Evolutionary conservation across 2,797 vertebrate genomes (phyloP).

Genomic region (Lagorchestes hirsutus): DNA sequence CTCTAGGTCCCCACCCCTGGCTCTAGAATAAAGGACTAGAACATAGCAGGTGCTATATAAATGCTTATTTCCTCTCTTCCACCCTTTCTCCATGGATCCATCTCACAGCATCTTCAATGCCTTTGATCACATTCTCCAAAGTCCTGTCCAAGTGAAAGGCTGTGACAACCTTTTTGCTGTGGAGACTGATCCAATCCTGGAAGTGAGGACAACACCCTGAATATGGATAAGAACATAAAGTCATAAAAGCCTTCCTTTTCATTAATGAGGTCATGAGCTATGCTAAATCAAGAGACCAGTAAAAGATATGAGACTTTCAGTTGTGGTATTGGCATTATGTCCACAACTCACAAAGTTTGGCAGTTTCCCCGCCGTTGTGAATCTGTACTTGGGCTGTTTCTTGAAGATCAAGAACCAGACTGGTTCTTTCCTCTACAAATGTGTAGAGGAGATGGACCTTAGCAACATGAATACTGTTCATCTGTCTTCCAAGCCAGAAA

Average conservation of each 20-base stretch:
- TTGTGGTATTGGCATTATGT: background rate
- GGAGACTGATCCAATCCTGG: constrained; percentile 94
- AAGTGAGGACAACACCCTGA: constrained; percentile 95
- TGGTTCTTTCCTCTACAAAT: constrained; percentile 84
- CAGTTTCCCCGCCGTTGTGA: background rate
- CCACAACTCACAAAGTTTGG: background rate
- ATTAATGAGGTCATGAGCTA: constrained; percentile 95
- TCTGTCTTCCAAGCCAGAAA: constrained; percentile 92
- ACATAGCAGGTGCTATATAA: too few species aligned
- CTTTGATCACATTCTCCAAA: constrained; percentile 95
- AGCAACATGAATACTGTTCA: constrained; percentile 95
- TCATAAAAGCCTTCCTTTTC: constrained; percentile 93
- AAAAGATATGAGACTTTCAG: background rate
- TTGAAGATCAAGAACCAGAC: background rate
- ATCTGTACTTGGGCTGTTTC: background rate
- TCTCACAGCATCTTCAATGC: constrained; percentile 95
- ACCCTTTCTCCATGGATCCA: constrained; percentile 75
- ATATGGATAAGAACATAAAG: constrained; percentile 96
- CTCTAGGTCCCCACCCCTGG: too few species aligned
- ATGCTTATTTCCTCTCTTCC: background rate
- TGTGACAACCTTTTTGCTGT: constrained; percentile 96
- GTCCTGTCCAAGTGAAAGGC: constrained; percentile 93
- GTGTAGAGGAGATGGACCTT: constrained; percentile 93
- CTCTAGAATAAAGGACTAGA: too few species aligned
- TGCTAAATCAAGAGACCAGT: constrained; percentile 82